Evolutionary conservation across 2,888 invertebrate genomes (phyloP).

Genomic region (Sphaerophoria rueppellii): DNA sequence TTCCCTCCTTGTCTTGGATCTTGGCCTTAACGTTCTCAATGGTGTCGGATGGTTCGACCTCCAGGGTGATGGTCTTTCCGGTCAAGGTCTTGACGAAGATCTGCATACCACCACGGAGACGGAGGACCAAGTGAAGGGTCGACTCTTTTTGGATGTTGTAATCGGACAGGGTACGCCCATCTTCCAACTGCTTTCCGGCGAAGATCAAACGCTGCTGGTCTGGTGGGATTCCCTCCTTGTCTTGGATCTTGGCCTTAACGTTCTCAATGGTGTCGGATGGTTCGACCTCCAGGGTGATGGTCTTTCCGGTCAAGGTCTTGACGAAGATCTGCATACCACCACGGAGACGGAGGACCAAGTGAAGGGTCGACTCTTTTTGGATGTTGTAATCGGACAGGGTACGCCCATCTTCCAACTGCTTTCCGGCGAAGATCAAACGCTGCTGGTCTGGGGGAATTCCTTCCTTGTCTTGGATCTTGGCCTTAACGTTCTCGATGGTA

Average conservation of each 20-base stretch:
- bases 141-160: conserved; percentile 94
- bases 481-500: conserved; percentile 75
- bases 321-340: conserved; percentile 76
- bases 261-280: conserved; percentile 75
- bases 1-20: conserved; percentile 79
- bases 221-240: conserved; percentile 75
- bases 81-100: conserved; percentile 77
- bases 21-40: conserved; percentile 79
- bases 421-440: conserved; percentile 75
- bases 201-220: conserved; percentile 75
- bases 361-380: conserved; percentile 86
- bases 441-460: conserved; percentile 75
- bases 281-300: conserved; percentile 75
- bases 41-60: conserved; percentile 77
- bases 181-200: conserved; percentile 74
- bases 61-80: conserved; percentile 79
- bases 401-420: conserved; percentile 71
- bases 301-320: conserved; percentile 74
- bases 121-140: conserved; percentile 75
- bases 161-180: conserved; percentile 72
- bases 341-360: conserved; percentile 76
- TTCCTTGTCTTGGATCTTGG: conserved; percentile 75
- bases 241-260: conserved; percentile 75
- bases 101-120: conserved; percentile 76
- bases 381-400: conserved; percentile 87